Evolutionary conservation across 2,113 vertebrate species (phyloP).

Genomic region (Noctilio leporinus): DNA sequence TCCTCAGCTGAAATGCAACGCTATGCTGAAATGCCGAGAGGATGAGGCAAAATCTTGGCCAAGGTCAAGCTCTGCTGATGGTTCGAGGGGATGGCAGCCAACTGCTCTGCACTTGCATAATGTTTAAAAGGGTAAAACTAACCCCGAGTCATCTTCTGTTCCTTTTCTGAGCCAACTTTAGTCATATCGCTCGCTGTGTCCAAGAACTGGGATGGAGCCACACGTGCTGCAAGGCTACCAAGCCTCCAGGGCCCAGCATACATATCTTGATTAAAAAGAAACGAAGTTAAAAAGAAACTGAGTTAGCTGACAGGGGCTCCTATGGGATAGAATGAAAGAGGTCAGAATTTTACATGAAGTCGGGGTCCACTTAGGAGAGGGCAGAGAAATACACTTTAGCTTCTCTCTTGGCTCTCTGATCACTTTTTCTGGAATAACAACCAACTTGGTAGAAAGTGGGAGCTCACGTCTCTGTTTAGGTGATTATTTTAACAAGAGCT

Average conservation of each 20-base stretch:
- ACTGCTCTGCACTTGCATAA: slow-evolving; percentile 49
- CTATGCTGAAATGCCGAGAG: not conserved
- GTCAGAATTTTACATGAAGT: not conserved
- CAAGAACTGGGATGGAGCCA: slow-evolving; percentile 22
- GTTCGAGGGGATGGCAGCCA: slow-evolving; percentile 34
- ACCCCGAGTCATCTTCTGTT: slow-evolving; percentile 42
- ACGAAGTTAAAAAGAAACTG: not conserved
- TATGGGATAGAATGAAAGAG: not conserved
- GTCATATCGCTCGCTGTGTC: slow-evolving; percentile 1
- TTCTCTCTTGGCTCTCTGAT: not conserved
- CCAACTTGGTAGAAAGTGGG: not conserved
- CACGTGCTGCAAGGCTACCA: not conserved
- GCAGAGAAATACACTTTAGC: not conserved
- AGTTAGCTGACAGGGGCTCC: not conserved
- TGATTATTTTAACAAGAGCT: not conserved
- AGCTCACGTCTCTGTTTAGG: not conserved
- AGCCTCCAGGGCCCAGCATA: not conserved
- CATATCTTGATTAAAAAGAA: slow-evolving; percentile 15
- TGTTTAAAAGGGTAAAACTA: slow-evolving; percentile 44
- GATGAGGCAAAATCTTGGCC: slow-evolving; percentile 62
- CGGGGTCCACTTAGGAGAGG: not conserved
- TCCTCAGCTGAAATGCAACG: slow-evolving; percentile 60
- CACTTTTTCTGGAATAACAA: not conserved
- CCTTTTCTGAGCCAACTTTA: slow-evolving; percentile 52
- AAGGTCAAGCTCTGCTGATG: slow-evolving; percentile 64